These are phyloP conservation scores for Peromyscus leucopus DNA, from an alignment of 2,113 vertebrate genomes.

Conservation along the genomic window DNA sequence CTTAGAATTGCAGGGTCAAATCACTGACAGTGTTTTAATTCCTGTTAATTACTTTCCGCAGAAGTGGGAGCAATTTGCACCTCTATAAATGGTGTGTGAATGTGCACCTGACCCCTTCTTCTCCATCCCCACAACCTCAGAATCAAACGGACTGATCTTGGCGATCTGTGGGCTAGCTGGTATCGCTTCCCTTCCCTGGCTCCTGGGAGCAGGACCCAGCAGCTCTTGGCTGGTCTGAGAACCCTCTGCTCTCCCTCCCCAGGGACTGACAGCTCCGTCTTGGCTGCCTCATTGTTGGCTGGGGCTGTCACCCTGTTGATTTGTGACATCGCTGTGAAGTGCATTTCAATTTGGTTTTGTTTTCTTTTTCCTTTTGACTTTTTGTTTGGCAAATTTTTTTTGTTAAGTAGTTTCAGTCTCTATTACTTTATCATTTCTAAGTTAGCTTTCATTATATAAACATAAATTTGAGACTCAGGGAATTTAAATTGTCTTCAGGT, in stretches of 20 bases:
- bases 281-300: not conserved
- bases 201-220: not conserved
- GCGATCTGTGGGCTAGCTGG: not conserved
- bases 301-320: not conserved
- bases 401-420: not conserved
- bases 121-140: not conserved
- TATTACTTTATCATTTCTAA: not conserved
- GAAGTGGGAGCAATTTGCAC: not conserved
- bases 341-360: slow-evolving; percentile 24
- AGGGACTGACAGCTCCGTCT: not conserved
- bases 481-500: slow-evolving; percentile 13
- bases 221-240: not conserved
- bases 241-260: not conserved
- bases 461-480: not conserved
- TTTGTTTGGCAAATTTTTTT: not conserved
- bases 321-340: not conserved
- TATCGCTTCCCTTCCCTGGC: not conserved
- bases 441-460: not conserved
- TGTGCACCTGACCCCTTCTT: not conserved
- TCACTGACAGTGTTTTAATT: not conserved
- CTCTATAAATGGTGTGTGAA: not conserved
- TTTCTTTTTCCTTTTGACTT: not conserved
- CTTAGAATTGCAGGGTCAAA: slow-evolving; percentile 47
- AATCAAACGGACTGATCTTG: not conserved
- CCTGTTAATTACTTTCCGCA: not conserved